A percentile compares a stretch with the other conserved stretches of the same genome.
phyloP scores from a whole-genome alignment of 1,140 invertebrate species.

The Tetranychus cinnabarinus region DNA sequence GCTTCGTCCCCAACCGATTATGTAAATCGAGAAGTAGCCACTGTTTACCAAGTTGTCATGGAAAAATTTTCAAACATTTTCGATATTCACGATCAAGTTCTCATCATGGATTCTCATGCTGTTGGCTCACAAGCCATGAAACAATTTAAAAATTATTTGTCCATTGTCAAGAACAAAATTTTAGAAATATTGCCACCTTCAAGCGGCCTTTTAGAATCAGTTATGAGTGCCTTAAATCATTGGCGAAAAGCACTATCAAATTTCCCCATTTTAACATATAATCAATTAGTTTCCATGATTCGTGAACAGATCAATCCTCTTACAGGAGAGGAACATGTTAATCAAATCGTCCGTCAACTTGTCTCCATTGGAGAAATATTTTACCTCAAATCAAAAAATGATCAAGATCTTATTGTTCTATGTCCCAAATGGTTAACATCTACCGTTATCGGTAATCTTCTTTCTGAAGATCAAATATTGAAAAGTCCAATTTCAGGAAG shows the following conservation, averaged over 20 bases:
- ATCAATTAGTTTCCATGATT: conserved; percentile 35
- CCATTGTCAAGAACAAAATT: conserved; percentile 23
- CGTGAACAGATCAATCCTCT: conserved; percentile 39
- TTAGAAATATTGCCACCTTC: conserved; percentile 29
- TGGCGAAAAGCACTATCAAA: conserved; percentile 28
- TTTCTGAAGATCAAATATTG: conserved; percentile 37
- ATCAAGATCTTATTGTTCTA: conserved; percentile 41
- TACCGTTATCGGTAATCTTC: conserved; percentile 41
- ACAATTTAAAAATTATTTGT: conserved; percentile 29
- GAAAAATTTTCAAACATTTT: conserved; percentile 28
- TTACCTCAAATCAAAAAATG: conserved; percentile 9
- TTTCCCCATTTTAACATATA: conserved; percentile 41
- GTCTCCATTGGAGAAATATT: conserved; percentile 39
- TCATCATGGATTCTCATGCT: conserved; percentile 34
- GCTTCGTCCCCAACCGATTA: background rate
- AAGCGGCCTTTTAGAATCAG: conserved; percentile 35
- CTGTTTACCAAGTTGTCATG: conserved; percentile 25
- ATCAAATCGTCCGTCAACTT: conserved; percentile 38
- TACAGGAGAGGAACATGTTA: conserved; percentile 38
- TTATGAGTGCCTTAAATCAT: conserved; percentile 27
- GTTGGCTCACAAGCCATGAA: conserved; percentile 32
- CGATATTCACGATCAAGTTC: conserved; percentile 28
- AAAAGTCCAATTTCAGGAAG: conserved; percentile 43
- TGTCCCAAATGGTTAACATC: conserved; percentile 46
- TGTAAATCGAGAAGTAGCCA: conserved; percentile 19